These are phyloP conservation scores for Nomada ferruginata DNA, from an alignment of 2,888 invertebrate genomes.

Conservation along the genomic window DNA sequence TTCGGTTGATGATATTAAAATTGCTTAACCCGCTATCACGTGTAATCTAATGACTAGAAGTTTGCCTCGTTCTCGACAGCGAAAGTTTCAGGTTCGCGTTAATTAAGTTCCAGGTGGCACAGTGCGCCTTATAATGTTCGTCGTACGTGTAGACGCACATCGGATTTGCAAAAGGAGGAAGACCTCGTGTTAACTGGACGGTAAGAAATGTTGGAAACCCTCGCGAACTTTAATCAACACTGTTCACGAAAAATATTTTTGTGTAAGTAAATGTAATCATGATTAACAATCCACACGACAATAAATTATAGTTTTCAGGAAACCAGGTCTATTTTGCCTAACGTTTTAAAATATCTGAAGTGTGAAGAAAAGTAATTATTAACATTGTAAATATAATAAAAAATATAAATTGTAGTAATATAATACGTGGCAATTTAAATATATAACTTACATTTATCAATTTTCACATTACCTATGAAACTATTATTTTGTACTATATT, in stretches of 20 bases:
- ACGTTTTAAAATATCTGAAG: background rate
- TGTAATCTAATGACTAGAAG: too few relatives aligned
- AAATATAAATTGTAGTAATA: too few relatives aligned
- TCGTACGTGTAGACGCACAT: background rate
- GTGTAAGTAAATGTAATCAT: background rate
- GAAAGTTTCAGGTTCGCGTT: conserved; percentile 52
- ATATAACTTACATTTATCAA: background rate
- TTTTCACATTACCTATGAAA: too few relatives aligned
- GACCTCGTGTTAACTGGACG: background rate
- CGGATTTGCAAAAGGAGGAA: background rate
- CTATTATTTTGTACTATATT: background rate
- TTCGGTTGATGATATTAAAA: too few relatives aligned
- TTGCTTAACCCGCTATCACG: too few relatives aligned
- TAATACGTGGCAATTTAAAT: background rate
- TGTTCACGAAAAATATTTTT: background rate
- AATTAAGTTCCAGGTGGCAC: conserved; percentile 39
- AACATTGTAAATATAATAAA: too few relatives aligned
- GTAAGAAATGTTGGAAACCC: conserved; percentile 1
- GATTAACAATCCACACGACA: conserved; percentile 3
- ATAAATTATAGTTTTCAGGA: background rate
- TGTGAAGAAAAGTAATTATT: too few relatives aligned
- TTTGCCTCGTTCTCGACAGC: conserved; percentile 28
- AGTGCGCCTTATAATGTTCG: conserved; percentile 9
- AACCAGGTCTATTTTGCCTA: background rate
- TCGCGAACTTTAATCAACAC: background rate